phyloP scores from a whole-genome alignment of 2,113 vertebrate species.

The Muntiacus muntjak region DNA sequence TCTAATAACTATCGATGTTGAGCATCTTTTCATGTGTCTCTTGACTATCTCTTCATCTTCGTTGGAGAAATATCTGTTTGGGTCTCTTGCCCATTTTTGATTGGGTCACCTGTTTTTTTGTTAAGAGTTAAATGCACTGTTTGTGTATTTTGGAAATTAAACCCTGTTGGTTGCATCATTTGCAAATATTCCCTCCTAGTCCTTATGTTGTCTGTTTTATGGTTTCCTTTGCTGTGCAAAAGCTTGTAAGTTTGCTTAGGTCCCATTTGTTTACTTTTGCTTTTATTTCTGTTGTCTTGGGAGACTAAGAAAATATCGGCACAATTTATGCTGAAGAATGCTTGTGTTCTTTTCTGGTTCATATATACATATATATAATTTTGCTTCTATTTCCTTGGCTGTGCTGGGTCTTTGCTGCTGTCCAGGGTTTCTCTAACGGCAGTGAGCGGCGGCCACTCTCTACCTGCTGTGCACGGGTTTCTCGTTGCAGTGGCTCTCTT shows the following conservation, averaged over 20 bases:
- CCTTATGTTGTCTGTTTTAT: background rate
- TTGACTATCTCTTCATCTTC: background rate
- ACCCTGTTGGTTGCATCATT: background rate
- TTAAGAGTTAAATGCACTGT: background rate
- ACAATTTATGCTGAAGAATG: background rate
- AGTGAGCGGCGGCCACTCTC: fast-evolving
- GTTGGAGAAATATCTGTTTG: background rate
- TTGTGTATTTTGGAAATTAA: background rate
- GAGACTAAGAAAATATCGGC: background rate
- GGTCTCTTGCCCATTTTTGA: background rate
- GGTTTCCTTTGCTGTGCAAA: background rate
- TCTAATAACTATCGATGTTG: background rate
- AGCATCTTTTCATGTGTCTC: background rate
- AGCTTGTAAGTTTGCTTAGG: background rate
- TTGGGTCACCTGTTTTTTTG: background rate
- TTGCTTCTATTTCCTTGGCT: background rate
- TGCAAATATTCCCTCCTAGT: background rate
- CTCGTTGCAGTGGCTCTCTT: background rate
- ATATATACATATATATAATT: background rate
- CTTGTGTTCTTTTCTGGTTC: background rate
- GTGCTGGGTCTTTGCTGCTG: background rate
- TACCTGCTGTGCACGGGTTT: background rate
- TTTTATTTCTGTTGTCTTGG: background rate
- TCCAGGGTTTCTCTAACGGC: fast-evolving
- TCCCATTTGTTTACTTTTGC: background rate